Evolutionary conservation across 2,888 invertebrate genomes (phyloP), one percentile per base, ranked within the genome.

Genomic region (Desoria tigrina): DNA sequence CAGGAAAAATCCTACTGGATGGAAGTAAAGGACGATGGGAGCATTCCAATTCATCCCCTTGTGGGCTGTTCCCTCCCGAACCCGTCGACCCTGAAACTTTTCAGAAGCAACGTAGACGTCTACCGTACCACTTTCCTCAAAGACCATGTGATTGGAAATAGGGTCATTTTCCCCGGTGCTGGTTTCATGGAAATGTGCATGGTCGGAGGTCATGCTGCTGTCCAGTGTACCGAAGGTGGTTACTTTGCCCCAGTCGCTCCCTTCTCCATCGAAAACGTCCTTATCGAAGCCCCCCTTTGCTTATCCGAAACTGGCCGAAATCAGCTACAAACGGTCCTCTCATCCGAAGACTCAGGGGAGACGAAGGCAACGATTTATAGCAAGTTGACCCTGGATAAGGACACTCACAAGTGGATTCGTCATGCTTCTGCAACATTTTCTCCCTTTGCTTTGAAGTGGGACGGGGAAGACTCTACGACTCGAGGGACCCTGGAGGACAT

Each of bases 181-280:
- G 68, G 61, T 2, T 65, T 64, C 26, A 21, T 68, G 2, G 68
- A 68, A 57, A 61, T 69, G 62, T 50, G 54, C 4, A 14, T 66
- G 11, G 58, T 51, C 0, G 66, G 50, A 3, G 69, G 64, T 14
- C 49, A 66, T 39, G 45, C 58, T 7, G 42, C 55, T 1, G 54
- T 42, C 1, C 69, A 69, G 42, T 59, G 61, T 6, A 39, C 50
- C 2, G 32, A 45, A 16, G 59, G 59, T 1, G 58, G 55, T n/a
- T 60, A 61, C 39, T 7, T 1, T 2, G 11, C 14, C 2, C 68
- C 65, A 4, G 9, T 65, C 1, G 14, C 55, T 3, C 63, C 69
- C 7, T 28, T 69, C 16, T 53, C 55, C 27, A 21, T 69, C 1
- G 49, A 39, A 28, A 18, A 42, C 23, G 27, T 65, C 51, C 54